Percentiles rank a stretch among this genome's conserved stretches.
These are phyloP conservation scores for Aythya fuligula DNA, from an alignment of 2,797 vertebrate genomes.

Conservation along the genomic window DNA sequence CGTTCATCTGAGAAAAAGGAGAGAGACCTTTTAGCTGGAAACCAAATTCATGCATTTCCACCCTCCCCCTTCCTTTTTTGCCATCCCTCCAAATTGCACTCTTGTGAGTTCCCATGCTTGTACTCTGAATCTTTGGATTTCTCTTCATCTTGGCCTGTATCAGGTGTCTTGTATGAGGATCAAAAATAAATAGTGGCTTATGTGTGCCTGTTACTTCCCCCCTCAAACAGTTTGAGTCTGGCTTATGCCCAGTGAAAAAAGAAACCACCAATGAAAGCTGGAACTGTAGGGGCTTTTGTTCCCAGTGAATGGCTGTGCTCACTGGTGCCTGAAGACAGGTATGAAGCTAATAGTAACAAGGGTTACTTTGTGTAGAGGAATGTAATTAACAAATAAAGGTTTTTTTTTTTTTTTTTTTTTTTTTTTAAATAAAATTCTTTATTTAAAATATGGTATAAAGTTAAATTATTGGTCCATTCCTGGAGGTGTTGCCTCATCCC, in stretches of 20 bases:
- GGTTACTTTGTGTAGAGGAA: slow-evolving; percentile 63
- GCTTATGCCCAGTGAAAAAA: slow-evolving; percentile 66
- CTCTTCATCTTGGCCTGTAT: slow-evolving; percentile 63
- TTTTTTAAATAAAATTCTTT: background rate
- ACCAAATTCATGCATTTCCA: background rate
- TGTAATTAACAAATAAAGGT: slow-evolving; percentile 62
- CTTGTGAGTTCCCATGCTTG: slow-evolving; percentile 63
- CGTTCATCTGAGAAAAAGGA: slow-evolving; percentile 40
- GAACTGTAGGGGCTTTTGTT: slow-evolving; percentile 75
- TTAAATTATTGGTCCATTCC: background rate
- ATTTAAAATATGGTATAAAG: background rate
- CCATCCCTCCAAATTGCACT: background rate
- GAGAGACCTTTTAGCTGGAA: slow-evolving; percentile 27
- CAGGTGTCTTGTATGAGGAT: slow-evolving; percentile 63
- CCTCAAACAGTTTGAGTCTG: slow-evolving; percentile 42
- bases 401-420: background rate
- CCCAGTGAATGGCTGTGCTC: slow-evolving; percentile 49
- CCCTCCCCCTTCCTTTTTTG: slow-evolving; percentile 44
- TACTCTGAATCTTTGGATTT: slow-evolving; percentile 16
- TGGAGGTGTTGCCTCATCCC: too few relatives aligned
- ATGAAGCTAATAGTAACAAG: slow-evolving; percentile 63
- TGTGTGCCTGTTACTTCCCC: slow-evolving; percentile 53
- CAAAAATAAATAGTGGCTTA: slow-evolving; percentile 60
- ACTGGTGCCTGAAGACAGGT: slow-evolving; percentile 55
- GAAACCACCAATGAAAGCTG: slow-evolving; percentile 54